These are phyloP conservation scores for Hormaphis cornu DNA, from an alignment of 1,140 invertebrate genomes.

Conservation along the genomic window DNA sequence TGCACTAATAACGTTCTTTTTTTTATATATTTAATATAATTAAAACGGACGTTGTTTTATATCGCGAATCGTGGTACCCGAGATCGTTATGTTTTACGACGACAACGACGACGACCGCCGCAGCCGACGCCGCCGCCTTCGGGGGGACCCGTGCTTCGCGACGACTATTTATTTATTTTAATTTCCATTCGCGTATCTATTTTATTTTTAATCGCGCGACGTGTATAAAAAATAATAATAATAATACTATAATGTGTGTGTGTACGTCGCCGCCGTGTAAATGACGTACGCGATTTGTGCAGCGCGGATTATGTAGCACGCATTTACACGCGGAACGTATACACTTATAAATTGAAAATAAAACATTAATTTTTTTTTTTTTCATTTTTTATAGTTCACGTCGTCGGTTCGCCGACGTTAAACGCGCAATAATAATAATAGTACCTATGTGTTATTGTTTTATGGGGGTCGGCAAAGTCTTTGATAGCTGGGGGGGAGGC, in stretches of 20 bases:
- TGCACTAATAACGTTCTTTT: background rate
- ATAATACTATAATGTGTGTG: background rate
- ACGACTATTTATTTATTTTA: background rate
- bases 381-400: background rate
- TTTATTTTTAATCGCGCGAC: background rate
- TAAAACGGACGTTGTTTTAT: background rate
- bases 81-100: background rate
- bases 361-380: background rate
- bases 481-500: too few species aligned
- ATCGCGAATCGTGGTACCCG: background rate
- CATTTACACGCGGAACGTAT: background rate
- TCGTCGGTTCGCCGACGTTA: background rate
- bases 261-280: slow-evolving; percentile 1
- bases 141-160: too few species aligned
- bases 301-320: slow-evolving; percentile 14
- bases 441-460: background rate
- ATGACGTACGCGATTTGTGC: slow-evolving; percentile 24
- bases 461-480: background rate
- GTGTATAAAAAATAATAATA: background rate
- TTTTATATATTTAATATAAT: background rate
- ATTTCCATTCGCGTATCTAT: too few species aligned
- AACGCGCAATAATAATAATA: too few species aligned
- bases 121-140: too few species aligned
- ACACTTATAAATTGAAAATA: background rate
- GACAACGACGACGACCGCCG: background rate